Percentiles rank a stretch among this genome's conserved stretches.
phyloP scores from a whole-genome alignment of 2,888 invertebrate genomes.

The Epistrophella euchroma region DNA sequence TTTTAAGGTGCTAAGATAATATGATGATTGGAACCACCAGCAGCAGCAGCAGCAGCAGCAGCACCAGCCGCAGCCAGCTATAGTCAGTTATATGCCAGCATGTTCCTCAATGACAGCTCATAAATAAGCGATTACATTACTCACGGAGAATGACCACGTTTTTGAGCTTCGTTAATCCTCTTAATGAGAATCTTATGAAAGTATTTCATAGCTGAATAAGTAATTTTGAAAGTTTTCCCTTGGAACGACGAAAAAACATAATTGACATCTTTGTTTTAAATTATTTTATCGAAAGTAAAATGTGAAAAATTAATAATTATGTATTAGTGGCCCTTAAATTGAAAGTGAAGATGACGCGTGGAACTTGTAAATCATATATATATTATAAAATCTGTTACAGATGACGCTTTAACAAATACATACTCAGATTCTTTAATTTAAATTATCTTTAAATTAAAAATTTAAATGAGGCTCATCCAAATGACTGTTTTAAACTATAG shows the following conservation, averaged over 20 bases:
- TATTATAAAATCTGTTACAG: not conserved
- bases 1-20: constrained; percentile 63
- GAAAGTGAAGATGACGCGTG: constrained; percentile 29
- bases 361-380: not conserved
- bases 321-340: not conserved
- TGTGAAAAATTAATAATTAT: not conserved
- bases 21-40: constrained; percentile 51
- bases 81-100: not conserved
- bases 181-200: constrained; percentile 39
- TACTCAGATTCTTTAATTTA: not conserved
- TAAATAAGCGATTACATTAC: constrained; percentile 55
- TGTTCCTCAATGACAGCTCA: constrained; percentile 55
- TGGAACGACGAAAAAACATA: not conserved
- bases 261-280: constrained; percentile 14
- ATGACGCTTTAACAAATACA: not conserved
- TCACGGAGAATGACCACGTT: constrained; percentile 41
- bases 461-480: not conserved
- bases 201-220: constrained; percentile 29
- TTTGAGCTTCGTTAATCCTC: constrained; percentile 41
- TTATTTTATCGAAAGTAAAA: constrained; percentile 23
- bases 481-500: not conserved
- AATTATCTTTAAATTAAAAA: no score
- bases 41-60: not conserved
- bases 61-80: not conserved
- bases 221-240: constrained; percentile 44